A percentile compares a stretch with the other conserved stretches of the same genome.
These are phyloP conservation scores for Littorina saxatilis DNA, from an alignment of 1,140 invertebrate genomes.

Conservation along the genomic window DNA sequence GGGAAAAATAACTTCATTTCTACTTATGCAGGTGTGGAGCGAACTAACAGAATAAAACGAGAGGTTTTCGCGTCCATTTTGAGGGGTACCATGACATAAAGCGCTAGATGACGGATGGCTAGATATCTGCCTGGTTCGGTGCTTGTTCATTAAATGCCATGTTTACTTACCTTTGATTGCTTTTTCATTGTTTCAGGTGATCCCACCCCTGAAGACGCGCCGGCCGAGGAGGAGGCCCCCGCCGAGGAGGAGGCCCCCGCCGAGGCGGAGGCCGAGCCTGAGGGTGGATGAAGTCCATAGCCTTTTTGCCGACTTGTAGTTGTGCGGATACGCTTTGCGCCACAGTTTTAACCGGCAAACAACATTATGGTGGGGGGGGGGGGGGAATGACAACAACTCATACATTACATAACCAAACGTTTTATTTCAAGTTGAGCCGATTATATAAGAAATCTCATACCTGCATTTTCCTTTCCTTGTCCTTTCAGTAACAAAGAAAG, in stretches of 20 bases:
- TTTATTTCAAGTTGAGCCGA: too few species aligned
- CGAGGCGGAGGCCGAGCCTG: constrained; percentile 64
- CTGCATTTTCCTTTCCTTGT: not conserved
- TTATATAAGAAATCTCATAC: not conserved
- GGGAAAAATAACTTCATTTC: too few species aligned
- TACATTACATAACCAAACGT: too few species aligned
- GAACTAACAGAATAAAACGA: too few species aligned
- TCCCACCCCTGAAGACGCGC: constrained; percentile 53
- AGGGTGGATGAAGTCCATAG: constrained; percentile 65
- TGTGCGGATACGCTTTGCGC: constrained; percentile 4
- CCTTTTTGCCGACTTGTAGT: constrained; percentile 4
- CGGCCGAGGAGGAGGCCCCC: too few species aligned
- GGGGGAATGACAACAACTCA: not conserved
- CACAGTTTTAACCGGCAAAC: not conserved
- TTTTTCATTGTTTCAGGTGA: constrained; percentile 45
- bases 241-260: too few species aligned
- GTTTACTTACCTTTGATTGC: constrained; percentile 1
- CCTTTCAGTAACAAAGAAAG: too few species aligned
- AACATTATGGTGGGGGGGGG: not conserved
- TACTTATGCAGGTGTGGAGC: too few species aligned
- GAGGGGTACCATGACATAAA: too few species aligned
- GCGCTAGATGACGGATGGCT: too few species aligned
- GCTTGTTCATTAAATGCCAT: not conserved
- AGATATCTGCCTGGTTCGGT: too few species aligned
- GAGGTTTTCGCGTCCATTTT: too few species aligned